A percentile compares a stretch with the other conserved stretches of the same genome.
Evolutionary conservation across 2,113 vertebrate species (phyloP).

Genomic region (Cryptomyrus ogoouensis): DNA sequence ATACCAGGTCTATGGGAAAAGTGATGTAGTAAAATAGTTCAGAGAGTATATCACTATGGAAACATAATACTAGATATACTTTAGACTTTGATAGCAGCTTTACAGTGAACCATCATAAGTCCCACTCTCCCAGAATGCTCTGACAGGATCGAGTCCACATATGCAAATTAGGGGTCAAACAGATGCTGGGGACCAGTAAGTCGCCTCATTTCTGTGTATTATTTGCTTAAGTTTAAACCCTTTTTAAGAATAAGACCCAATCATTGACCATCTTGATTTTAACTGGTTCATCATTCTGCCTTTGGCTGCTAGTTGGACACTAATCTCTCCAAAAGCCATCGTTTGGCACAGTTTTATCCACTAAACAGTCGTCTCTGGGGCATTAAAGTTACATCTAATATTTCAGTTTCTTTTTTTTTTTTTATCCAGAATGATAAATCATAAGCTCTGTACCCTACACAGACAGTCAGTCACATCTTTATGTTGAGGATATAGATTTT

Average conservation of each 20-base stretch:
- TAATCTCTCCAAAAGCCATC: not conserved
- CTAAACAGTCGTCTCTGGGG: not conserved
- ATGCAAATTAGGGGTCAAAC: not conserved
- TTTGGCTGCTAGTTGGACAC: not conserved
- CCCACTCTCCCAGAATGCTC: not conserved
- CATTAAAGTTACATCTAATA: not conserved
- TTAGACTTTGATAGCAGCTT: not conserved
- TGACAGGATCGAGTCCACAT: not conserved
- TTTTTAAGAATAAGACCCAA: not conserved
- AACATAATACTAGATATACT: not conserved
- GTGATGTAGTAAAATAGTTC: not conserved
- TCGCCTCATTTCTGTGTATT: not conserved
- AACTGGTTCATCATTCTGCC: not conserved
- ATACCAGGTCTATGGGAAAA: not conserved
- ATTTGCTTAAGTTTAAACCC: not conserved
- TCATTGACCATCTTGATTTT: not conserved
- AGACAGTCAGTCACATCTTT: not conserved
- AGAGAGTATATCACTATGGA: not conserved
- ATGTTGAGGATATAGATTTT: constrained; percentile 2
- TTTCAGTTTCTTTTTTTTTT: not conserved
- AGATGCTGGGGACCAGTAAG: not conserved
- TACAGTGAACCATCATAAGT: not conserved
- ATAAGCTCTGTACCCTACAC: not conserved
- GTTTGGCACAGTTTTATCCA: not conserved
- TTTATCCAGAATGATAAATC: not conserved